Evolutionary conservation across 2,888 invertebrate genomes (phyloP).

Genomic region (Ectropis crepuscularia): DNA sequence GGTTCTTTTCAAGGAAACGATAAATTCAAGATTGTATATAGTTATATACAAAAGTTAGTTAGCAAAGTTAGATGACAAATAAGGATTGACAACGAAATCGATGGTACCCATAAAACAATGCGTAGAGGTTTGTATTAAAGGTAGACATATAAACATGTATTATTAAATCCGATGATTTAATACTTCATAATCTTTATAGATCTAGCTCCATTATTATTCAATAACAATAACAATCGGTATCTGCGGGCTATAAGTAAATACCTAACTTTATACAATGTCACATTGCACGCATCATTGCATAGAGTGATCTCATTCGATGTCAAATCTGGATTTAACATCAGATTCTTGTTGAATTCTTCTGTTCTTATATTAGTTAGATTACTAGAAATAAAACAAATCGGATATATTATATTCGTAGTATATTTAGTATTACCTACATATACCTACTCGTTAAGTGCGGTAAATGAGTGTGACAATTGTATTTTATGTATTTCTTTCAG

Average conservation of each 20-base stretch:
- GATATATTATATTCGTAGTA: too few relatives aligned
- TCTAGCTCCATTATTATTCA: slow-evolving; percentile 25
- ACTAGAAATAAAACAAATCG: neutral
- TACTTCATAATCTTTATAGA: slow-evolving; percentile 19
- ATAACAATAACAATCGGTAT: slow-evolving; percentile 55
- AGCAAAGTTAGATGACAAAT: slow-evolving; percentile 2
- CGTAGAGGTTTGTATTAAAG: neutral
- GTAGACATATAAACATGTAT: slow-evolving; percentile 1
- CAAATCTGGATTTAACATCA: slow-evolving; percentile 42
- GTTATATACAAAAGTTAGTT: neutral
- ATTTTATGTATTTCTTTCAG: too few relatives aligned
- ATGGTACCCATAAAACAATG: slow-evolving; percentile 5
- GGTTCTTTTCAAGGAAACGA: neutral
- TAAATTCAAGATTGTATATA: neutral
- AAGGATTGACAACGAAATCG: slow-evolving; percentile 4
- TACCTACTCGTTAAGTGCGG: too few relatives aligned
- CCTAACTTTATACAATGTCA: slow-evolving; percentile 61
- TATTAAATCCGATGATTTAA: slow-evolving; percentile 12
- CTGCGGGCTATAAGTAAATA: slow-evolving; percentile 54
- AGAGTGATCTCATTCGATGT: slow-evolving; percentile 56
- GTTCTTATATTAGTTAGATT: neutral
- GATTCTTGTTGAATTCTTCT: neutral
- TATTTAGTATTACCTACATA: too few relatives aligned
- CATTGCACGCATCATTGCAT: slow-evolving; percentile 62
- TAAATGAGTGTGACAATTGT: too few relatives aligned